These are phyloP conservation scores for Acanthurus lineatus DNA, from an alignment of 2,797 vertebrate genomes.

Conservation along the genomic window DNA sequence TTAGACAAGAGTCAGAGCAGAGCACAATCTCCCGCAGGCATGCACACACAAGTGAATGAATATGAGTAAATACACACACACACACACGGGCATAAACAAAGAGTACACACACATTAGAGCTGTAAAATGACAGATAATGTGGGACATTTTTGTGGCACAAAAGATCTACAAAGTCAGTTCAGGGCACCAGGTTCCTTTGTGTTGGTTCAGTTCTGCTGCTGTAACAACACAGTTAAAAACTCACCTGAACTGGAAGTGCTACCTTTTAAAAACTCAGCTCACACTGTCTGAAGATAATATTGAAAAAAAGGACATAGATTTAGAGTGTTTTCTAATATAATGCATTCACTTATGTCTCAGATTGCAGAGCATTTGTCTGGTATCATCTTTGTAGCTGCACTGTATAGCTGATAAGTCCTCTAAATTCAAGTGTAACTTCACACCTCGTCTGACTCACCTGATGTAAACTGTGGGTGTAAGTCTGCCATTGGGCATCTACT, in stretches of 20 bases:
- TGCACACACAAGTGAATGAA: conserved; percentile 9
- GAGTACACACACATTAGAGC: too few relatives aligned
- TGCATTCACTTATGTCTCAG: neutral
- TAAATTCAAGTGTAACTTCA: too few relatives aligned
- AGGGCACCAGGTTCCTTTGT: neutral
- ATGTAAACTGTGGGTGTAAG: too few relatives aligned
- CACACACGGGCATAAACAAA: neutral
- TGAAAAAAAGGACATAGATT: neutral
- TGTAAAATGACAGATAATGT: neutral
- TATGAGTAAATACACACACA: neutral
- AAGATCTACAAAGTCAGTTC: neutral
- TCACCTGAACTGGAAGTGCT: neutral
- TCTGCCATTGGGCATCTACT: too few relatives aligned
- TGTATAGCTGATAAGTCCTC: too few relatives aligned
- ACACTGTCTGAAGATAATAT: neutral
- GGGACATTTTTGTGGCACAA: neutral
- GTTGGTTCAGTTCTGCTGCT: conserved; percentile 1
- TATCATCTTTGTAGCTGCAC: too few relatives aligned
- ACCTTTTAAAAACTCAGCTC: neutral
- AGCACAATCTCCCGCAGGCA: neutral
- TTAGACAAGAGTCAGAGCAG: conserved; percentile 18
- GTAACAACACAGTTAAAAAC: neutral
- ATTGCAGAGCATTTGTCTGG: neutral
- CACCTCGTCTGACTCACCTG: too few relatives aligned
- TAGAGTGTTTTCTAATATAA: neutral